Percentiles rank a stretch among this genome's conserved stretches.
Conservation (phyloP, 2,888 invertebrate species). For the Hedychridium roseum region DNA sequence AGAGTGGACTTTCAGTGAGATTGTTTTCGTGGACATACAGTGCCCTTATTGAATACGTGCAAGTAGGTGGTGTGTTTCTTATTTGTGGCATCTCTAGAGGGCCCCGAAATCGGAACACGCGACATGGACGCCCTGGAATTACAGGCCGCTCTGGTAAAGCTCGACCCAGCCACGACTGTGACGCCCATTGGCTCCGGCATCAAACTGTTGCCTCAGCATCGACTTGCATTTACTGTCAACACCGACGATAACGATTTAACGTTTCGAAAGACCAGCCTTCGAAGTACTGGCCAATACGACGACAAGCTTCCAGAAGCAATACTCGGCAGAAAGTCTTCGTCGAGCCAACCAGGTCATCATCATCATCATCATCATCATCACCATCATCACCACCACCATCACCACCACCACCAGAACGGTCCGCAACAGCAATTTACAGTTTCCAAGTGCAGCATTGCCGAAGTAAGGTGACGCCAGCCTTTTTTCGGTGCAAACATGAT, state of each 20-base stretch:
- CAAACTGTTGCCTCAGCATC: conserved; percentile 42
- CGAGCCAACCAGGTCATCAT: conserved; percentile 34
- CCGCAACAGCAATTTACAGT: conserved; percentile 33
- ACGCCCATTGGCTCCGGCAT: conserved; percentile 56
- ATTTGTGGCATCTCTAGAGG: too few relatives aligned
- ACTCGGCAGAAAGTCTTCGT: too few relatives aligned
- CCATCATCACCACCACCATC: conserved; percentile 28
- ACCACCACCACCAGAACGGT: conserved; percentile 32
- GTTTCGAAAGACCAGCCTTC: conserved; percentile 16
- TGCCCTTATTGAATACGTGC: too few relatives aligned
- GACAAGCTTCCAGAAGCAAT: too few relatives aligned
- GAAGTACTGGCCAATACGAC: too few relatives aligned
- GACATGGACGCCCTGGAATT: conserved; percentile 58
- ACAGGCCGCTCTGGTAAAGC: conserved; percentile 59
- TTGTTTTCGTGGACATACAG: too few relatives aligned
- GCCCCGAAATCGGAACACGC: too few relatives aligned
- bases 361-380: conserved; percentile 29
- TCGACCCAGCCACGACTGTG: conserved; percentile 60
- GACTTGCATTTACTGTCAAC: conserved; percentile 48
- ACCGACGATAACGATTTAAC: conserved; percentile 30
- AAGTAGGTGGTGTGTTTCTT: too few relatives aligned
- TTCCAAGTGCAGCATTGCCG: conserved; percentile 40
- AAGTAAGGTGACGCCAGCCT: conserved; percentile 62
- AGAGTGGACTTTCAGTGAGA: too few relatives aligned
- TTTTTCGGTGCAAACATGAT: conserved; percentile 57